phyloP scores from a whole-genome alignment of 2,888 invertebrate species.

The Phalera bucephala region DNA sequence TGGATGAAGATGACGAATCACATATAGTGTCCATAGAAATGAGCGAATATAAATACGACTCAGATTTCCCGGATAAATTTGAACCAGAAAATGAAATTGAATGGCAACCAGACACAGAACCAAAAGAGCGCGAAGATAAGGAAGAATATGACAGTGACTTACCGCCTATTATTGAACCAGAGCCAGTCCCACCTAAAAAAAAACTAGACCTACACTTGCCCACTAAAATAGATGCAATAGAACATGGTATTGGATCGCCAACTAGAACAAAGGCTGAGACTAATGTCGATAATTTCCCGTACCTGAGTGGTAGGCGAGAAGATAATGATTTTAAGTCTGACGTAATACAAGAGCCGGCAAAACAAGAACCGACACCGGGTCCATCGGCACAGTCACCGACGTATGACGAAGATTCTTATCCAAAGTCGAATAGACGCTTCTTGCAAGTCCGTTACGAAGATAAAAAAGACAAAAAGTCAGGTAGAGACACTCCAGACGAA shows the following conservation, averaged over 20 bases:
- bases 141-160: too few species aligned
- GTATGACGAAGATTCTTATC: slow-evolving; percentile 11
- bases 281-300: neutral
- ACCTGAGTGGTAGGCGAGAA: neutral
- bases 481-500: too few species aligned
- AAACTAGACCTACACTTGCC: too few species aligned
- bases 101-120: neutral
- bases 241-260: slow-evolving; percentile 1
- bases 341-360: too few species aligned
- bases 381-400: too few species aligned
- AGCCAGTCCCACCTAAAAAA: too few species aligned
- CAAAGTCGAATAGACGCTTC: slow-evolving; percentile 14
- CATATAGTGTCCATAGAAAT: slow-evolving; percentile 24
- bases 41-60: slow-evolving; percentile 5
- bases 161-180: too few species aligned
- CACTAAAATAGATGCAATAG: neutral
- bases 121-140: too few species aligned
- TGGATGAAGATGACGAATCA: slow-evolving; percentile 21
- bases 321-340: too few species aligned
- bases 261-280: neutral
- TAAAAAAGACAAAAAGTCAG: neutral
- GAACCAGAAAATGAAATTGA: neutral
- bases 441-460: slow-evolving; percentile 22
- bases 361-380: too few species aligned
- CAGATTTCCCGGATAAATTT: neutral